These are phyloP conservation scores for Drosophila anceps DNA, from an alignment of 2,888 invertebrate genomes.

Conservation along the genomic window DNA sequence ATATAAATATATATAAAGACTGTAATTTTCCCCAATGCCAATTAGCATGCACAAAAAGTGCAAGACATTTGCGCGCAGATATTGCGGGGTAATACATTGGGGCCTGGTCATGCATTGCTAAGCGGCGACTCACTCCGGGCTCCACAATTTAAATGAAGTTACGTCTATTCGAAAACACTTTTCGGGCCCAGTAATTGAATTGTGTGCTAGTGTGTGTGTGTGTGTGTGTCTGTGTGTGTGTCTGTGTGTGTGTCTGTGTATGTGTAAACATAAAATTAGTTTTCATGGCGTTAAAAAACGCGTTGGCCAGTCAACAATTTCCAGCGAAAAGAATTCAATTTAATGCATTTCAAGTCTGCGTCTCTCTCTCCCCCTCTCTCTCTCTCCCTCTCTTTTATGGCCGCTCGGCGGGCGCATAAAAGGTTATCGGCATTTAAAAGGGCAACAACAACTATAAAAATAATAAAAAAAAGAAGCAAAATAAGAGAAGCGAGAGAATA, in stretches of 20 bases:
- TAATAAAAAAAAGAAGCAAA: slow-evolving; percentile 19
- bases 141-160: slow-evolving; percentile 74
- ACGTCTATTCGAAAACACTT: slow-evolving; percentile 56
- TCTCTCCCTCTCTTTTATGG: slow-evolving; percentile 57
- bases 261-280: slow-evolving; percentile 78
- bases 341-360: slow-evolving; percentile 68
- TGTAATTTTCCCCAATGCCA: slow-evolving; percentile 50
- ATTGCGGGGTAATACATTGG: slow-evolving; percentile 56
- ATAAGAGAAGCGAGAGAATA: slow-evolving; percentile 20
- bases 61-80: slow-evolving; percentile 66
- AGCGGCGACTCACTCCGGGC: slow-evolving; percentile 34
- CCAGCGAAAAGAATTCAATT: slow-evolving; percentile 70
- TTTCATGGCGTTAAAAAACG: slow-evolving; percentile 80
- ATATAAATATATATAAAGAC: no score
- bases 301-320: slow-evolving; percentile 66
- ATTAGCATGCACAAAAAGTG: slow-evolving; percentile 77
- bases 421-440: slow-evolving; percentile 79
- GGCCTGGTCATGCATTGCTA: slow-evolving; percentile 73
- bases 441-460: slow-evolving; percentile 48
- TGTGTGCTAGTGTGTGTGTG: slow-evolving; percentile 34
- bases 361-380: slow-evolving; percentile 10
- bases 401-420: slow-evolving; percentile 66
- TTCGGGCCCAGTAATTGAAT: slow-evolving; percentile 73
- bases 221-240: slow-evolving; percentile 27
- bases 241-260: slow-evolving; percentile 63